These are phyloP conservation scores for Colossoma macropomum DNA, from an alignment of 2,113 vertebrate genomes.

Conservation along the genomic window DNA sequence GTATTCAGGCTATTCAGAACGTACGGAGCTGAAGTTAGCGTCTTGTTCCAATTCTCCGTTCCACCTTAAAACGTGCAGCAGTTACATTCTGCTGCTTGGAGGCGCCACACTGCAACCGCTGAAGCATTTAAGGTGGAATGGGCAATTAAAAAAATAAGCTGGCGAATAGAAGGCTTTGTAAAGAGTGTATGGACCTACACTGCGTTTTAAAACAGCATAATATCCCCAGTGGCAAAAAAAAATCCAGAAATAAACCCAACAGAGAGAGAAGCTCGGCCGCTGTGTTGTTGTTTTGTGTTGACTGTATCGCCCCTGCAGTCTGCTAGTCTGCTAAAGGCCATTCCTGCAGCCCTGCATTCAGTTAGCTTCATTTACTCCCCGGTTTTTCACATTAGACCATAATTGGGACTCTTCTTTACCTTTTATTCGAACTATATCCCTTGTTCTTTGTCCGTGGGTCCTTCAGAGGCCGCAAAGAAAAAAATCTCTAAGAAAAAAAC, in stretches of 20 bases:
- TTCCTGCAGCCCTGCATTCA: not conserved
- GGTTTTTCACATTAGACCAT: not conserved
- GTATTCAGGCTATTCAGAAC: no score
- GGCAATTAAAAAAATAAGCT: not conserved
- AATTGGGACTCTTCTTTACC: not conserved
- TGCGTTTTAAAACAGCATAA: not conserved
- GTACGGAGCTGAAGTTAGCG: no score
- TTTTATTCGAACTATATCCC: not conserved
- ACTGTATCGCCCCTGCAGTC: no score
- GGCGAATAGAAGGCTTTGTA: not conserved
- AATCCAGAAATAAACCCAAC: not conserved
- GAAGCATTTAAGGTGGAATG: not conserved
- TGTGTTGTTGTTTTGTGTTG: not conserved
- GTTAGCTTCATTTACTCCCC: not conserved
- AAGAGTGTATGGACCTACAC: not conserved
- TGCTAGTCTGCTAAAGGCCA: not conserved
- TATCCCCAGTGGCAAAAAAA: not conserved
- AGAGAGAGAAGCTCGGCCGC: not conserved
- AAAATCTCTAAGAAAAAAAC: not conserved
- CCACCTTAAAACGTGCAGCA: not conserved
- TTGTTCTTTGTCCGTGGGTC: not conserved
- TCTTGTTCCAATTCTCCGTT: not conserved
- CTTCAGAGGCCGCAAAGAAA: not conserved
- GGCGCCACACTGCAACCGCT: not conserved
- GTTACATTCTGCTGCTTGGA: no score